These are phyloP conservation scores for Carlito syrichta DNA, from an alignment of 2,113 vertebrate genomes.

Conservation along the genomic window DNA sequence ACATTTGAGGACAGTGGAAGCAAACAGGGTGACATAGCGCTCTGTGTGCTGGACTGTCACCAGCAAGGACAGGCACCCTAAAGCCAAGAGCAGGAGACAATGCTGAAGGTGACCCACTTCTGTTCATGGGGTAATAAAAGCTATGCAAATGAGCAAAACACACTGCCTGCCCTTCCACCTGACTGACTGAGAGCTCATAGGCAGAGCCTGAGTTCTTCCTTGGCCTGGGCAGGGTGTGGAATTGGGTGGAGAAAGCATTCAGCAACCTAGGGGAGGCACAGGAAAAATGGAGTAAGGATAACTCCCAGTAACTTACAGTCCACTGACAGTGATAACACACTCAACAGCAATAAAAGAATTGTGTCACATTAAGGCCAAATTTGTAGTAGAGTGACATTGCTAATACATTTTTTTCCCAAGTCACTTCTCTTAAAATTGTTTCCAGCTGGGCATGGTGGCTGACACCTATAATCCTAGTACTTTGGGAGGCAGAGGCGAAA, in stretches of 20 bases:
- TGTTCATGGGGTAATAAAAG: conserved; percentile 1
- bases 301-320: background rate
- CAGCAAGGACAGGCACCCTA: conserved; percentile 87
- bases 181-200: background rate
- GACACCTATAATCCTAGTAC: no score
- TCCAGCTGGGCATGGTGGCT: no score
- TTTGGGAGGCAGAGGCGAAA: no score
- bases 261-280: background rate
- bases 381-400: background rate
- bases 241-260: background rate
- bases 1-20: conserved; percentile 87
- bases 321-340: background rate
- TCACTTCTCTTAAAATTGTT: background rate
- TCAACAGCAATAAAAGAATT: background rate
- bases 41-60: conserved; percentile 86
- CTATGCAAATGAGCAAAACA: conserved; percentile 38
- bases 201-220: background rate
- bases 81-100: conserved; percentile 46
- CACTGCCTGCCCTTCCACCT: background rate
- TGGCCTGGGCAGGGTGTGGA: background rate
- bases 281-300: background rate
- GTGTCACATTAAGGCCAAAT: background rate
- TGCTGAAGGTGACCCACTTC: conserved; percentile 35
- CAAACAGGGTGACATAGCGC: conserved; percentile 89
- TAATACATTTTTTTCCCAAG: background rate